Percentiles rank a stretch among this genome's conserved stretches.
phyloP scores from a whole-genome alignment of 2,888 invertebrate genomes.

The Galeruca laticollis region DNA sequence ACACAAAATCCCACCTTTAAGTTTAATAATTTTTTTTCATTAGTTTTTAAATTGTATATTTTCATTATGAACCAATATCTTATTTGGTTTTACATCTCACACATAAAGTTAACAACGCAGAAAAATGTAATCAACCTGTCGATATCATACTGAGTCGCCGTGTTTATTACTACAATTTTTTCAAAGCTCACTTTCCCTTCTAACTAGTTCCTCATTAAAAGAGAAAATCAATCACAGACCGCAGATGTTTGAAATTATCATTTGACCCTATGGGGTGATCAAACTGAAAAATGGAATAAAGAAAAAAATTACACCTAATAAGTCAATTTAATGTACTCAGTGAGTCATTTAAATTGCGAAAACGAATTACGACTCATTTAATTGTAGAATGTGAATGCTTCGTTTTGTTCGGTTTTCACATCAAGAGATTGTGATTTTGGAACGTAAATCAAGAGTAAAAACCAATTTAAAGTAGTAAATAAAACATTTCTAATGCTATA shows the following conservation, averaged over 20 bases:
- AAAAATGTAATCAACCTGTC: constrained; percentile 12
- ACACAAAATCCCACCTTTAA: too few relatives aligned
- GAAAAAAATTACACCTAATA: background rate
- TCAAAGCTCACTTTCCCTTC: constrained; percentile 36
- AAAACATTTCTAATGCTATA: background rate
- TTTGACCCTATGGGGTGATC: constrained; percentile 28
- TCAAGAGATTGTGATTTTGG: background rate
- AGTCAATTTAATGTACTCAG: constrained; percentile 9
- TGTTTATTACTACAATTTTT: constrained; percentile 21
- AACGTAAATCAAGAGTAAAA: background rate
- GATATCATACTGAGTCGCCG: background rate
- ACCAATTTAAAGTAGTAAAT: background rate
- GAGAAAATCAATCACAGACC: constrained; percentile 38
- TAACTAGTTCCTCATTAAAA: constrained; percentile 32
- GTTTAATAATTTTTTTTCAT: too few relatives aligned
- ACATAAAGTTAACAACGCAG: background rate
- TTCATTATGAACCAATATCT: too few relatives aligned
- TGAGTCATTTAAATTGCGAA: background rate
- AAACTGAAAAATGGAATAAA: constrained; percentile 5
- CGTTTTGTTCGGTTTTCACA: background rate
- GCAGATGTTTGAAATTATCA: constrained; percentile 33
- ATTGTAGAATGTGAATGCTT: background rate
- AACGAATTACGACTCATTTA: constrained; percentile 1
- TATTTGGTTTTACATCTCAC: background rate
- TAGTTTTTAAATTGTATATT: too few relatives aligned